Evolutionary conservation across 2,797 vertebrate genomes (phyloP).

Genomic region (Pipistrellus pygmaeus): DNA sequence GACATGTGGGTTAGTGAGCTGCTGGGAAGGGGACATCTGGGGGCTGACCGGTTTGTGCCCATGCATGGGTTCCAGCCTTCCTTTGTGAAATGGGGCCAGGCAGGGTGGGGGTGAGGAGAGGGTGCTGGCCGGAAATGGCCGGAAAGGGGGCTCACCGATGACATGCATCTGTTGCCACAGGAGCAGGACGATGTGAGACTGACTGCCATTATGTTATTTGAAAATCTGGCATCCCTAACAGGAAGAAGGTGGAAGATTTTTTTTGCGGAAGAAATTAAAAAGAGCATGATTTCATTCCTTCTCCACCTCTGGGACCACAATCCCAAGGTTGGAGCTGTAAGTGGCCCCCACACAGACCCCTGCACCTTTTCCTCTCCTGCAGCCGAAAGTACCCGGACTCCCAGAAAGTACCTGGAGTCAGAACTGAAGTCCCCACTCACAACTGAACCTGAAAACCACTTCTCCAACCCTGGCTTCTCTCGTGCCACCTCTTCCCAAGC

Average conservation of each 20-base stretch:
- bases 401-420: neutral
- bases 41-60: accelerated
- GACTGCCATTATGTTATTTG: conserved; percentile 78
- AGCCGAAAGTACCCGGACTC: neutral
- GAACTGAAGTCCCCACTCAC: neutral
- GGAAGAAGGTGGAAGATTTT: conserved; percentile 81
- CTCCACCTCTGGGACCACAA: conserved; percentile 83
- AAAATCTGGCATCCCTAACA: conserved; percentile 77
- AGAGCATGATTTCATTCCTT: conserved; percentile 82
- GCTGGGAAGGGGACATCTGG: neutral
- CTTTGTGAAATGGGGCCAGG: neutral
- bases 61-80: neutral
- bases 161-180: conserved; percentile 66
- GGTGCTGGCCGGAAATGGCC: neutral
- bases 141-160: neutral
- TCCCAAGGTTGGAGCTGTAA: conserved; percentile 77
- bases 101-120: accelerated
- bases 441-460: neutral
- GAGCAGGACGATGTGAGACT: conserved; percentile 82
- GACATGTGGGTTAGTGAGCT: accelerated
- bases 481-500: neutral
- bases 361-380: accelerated
- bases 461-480: neutral
- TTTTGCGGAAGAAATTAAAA: conserved; percentile 82
- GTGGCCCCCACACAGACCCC: neutral